Percentiles rank a stretch among this genome's conserved stretches.
phyloP scores from a whole-genome alignment of 2,797 vertebrate genomes.

The Alouatta caraya region DNA sequence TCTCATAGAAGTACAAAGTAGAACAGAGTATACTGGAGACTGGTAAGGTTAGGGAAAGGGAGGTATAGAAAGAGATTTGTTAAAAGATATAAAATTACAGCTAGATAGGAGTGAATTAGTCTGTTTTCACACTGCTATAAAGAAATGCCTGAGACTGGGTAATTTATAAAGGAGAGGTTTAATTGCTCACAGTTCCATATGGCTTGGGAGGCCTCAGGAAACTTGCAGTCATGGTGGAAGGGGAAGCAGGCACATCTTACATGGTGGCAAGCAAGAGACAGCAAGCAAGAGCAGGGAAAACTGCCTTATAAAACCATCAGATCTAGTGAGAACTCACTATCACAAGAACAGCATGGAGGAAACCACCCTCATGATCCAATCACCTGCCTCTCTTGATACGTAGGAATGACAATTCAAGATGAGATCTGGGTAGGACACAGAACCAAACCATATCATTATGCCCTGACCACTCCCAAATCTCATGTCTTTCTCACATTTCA shows the following conservation, averaged over 20 bases:
- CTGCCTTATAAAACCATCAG: background rate
- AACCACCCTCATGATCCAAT: background rate
- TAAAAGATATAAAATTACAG: background rate
- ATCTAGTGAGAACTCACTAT: background rate
- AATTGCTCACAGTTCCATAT: background rate
- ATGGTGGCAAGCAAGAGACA: background rate
- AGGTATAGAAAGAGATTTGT: background rate
- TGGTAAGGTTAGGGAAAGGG: background rate
- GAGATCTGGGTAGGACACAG: background rate
- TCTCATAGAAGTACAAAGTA: background rate
- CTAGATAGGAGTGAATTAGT: background rate
- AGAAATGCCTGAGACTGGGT: too few relatives aligned
- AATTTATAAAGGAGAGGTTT: background rate
- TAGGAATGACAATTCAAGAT: background rate
- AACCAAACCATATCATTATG: background rate
- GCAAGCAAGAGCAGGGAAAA: background rate
- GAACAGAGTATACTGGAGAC: background rate
- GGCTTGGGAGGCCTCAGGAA: background rate
- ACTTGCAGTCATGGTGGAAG: background rate
- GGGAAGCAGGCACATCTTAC: background rate
- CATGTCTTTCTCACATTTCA: background rate
- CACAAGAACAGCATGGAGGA: background rate
- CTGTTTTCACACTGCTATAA: too few relatives aligned
- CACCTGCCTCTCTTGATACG: background rate
- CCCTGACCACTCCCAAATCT: background rate